Conservation (phyloP, 1,140 invertebrate genomes). For the Globodera rostochiensis region DNA sequence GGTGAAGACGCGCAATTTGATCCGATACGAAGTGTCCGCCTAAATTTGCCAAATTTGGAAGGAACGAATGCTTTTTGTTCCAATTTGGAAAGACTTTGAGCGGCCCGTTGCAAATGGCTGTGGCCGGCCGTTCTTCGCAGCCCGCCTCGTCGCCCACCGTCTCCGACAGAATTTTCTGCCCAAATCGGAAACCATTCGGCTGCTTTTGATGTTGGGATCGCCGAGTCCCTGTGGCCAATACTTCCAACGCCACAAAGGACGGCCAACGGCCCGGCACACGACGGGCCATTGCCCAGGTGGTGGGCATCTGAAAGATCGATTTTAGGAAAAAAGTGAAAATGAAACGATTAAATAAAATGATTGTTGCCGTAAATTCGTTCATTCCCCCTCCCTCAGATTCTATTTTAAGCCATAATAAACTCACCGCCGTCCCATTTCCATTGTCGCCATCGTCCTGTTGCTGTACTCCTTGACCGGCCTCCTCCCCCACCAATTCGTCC, state of each 20-base stretch:
- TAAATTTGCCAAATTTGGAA: not conserved
- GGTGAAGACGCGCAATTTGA: constrained; percentile 7
- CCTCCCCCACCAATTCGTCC: not conserved
- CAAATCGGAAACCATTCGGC: not conserved
- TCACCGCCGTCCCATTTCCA: not conserved
- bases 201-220: not conserved
- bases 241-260: constrained; percentile 54
- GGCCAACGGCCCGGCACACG: constrained; percentile 46
- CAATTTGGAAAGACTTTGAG: constrained; percentile 39
- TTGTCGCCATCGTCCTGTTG: not conserved
- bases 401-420: too few relatives aligned
- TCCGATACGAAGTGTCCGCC: constrained; percentile 11
- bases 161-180: constrained; percentile 33
- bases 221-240: not conserved
- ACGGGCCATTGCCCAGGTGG: constrained; percentile 9
- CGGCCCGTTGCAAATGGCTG: constrained; percentile 58
- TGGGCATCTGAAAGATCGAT: not conserved
- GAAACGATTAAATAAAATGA: too few relatives aligned
- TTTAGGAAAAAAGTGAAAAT: too few relatives aligned
- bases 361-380: too few relatives aligned
- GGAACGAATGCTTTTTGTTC: not conserved
- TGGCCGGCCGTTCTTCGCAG: constrained; percentile 42
- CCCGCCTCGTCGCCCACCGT: constrained; percentile 45
- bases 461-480: not conserved
- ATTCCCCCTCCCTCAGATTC: too few relatives aligned